Evolutionary conservation across 1,140 invertebrate species (phyloP).

Genomic region (Phortica variegata): DNA sequence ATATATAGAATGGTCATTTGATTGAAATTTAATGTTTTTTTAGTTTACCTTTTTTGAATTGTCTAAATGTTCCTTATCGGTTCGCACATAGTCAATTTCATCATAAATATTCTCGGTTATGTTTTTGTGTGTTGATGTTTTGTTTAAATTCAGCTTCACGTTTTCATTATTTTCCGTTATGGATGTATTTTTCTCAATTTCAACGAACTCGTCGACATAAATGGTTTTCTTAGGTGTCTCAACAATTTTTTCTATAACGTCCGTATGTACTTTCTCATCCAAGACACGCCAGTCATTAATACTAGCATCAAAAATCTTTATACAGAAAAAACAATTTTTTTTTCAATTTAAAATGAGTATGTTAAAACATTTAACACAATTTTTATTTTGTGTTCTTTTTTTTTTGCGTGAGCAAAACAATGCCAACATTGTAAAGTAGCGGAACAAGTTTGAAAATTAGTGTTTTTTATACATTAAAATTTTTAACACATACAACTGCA

Average conservation of each 20-base stretch:
- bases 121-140: constrained; percentile 55
- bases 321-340: too few species aligned
- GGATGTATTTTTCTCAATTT: constrained; percentile 53
- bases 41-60: constrained; percentile 52
- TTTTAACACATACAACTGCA: too few species aligned
- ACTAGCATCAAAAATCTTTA: constrained; percentile 57
- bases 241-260: constrained; percentile 56
- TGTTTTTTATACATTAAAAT: too few species aligned
- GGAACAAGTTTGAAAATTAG: too few species aligned
- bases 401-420: too few species aligned
- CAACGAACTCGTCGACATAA: constrained; percentile 53
- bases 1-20: too few species aligned
- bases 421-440: too few species aligned
- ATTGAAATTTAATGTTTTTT: too few species aligned
- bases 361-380: too few species aligned
- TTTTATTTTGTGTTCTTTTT: too few species aligned
- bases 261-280: constrained; percentile 55
- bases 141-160: constrained; percentile 40
- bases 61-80: constrained; percentile 38
- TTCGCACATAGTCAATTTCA: constrained; percentile 49
- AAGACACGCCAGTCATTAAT: constrained; percentile 56
- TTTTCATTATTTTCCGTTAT: constrained; percentile 51
- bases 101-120: constrained; percentile 55
- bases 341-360: too few species aligned
- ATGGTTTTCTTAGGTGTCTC: constrained; percentile 52